Evolutionary conservation across 2,888 invertebrate genomes (phyloP).

Genomic region (Pyrochroa serraticornis): DNA sequence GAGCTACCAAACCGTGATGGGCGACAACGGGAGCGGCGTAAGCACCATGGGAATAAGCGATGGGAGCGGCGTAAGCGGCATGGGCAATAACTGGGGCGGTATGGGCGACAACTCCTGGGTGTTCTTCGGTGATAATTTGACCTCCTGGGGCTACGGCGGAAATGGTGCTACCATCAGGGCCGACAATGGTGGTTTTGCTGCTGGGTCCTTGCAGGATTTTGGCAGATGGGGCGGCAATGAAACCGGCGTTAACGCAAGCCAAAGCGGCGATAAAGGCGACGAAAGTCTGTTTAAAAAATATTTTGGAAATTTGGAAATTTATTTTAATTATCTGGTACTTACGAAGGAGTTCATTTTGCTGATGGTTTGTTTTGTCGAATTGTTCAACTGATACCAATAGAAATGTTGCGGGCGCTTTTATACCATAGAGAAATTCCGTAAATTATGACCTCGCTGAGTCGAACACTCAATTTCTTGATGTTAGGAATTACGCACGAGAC

Average conservation of each 20-base stretch:
- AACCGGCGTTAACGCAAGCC: constrained; percentile 40
- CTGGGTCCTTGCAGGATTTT: constrained; percentile 46
- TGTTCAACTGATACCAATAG: constrained; percentile 14
- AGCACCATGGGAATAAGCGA: background rate
- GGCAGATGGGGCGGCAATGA: constrained; percentile 37
- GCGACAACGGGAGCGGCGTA: constrained; percentile 14
- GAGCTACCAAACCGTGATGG: constrained; percentile 1
- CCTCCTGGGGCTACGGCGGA: constrained; percentile 35
- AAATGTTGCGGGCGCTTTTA: constrained; percentile 6
- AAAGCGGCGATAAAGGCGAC: constrained; percentile 42
- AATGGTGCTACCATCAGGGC: constrained; percentile 43
- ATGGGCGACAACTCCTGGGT: constrained; percentile 34
- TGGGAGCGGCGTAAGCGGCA: constrained; percentile 22
- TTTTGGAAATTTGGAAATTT: background rate
- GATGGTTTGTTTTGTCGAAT: constrained; percentile 11
- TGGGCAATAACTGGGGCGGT: constrained; percentile 17
- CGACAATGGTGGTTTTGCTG: constrained; percentile 41
- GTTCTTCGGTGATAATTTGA: constrained; percentile 36
- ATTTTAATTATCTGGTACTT: constrained; percentile 30
- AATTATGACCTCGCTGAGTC: no score
- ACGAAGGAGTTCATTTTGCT: constrained; percentile 45
- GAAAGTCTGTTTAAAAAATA: constrained; percentile 11
- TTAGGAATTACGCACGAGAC: no score
- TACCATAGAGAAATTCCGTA: no score
- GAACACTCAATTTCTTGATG: no score